These are phyloP conservation scores for Coptodon bakossiorum DNA, from an alignment of 2,113 vertebrate species.

Conservation along the genomic window DNA sequence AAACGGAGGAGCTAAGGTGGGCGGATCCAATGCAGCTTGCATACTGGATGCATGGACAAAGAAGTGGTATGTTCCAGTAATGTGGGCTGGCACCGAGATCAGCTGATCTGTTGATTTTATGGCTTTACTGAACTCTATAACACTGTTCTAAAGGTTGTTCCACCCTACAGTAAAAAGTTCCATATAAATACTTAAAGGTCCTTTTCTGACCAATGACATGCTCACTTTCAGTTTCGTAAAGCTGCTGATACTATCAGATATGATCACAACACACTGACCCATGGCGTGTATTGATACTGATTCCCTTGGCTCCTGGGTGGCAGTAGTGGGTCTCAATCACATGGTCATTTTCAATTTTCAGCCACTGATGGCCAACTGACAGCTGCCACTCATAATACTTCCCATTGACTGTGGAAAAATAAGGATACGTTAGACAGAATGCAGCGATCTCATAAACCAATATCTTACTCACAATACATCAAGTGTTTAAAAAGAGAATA, in stretches of 20 bases:
- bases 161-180: background rate
- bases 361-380: constrained; percentile 10
- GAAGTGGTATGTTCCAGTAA: background rate
- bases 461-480: background rate
- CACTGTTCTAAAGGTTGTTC: background rate
- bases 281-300: constrained; percentile 17
- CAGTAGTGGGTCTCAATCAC: constrained; percentile 67
- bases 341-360: constrained; percentile 30
- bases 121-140: background rate
- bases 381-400: constrained; percentile 57
- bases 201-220: background rate
- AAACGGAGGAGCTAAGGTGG: background rate
- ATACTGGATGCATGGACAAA: background rate
- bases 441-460: background rate
- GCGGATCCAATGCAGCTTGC: background rate
- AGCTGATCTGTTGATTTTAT: background rate
- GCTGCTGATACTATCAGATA: background rate
- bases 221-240: background rate
- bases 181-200: background rate
- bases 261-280: constrained; percentile 22
- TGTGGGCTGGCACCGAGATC: background rate
- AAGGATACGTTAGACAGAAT: background rate
- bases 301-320: constrained; percentile 58
- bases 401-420: background rate
- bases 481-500: background rate